Percentiles rank a stretch among this genome's conserved stretches.
Conservation (phyloP, 1,140 invertebrate genomes). For the Brachionus paranguensis region DNA sequence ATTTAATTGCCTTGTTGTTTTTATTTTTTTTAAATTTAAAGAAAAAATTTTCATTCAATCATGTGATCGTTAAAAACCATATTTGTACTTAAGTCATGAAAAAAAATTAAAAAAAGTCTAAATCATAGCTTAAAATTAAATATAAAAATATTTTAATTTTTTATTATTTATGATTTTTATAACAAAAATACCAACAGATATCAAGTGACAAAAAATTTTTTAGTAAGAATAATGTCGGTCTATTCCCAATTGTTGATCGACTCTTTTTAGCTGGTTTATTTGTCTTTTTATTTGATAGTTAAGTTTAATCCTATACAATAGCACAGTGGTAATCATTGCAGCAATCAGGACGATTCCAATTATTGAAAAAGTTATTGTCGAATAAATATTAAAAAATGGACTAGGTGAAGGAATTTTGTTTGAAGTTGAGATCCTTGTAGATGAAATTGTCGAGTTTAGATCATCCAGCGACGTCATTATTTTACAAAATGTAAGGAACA, state of each 20-base stretch:
- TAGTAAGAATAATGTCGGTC: background rate
- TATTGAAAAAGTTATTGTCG: background rate
- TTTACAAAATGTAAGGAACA: background rate
- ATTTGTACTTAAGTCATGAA: too few relatives aligned
- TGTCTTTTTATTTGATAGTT: slow-evolving; percentile 19
- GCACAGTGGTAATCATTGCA: background rate
- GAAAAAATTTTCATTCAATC: too few relatives aligned
- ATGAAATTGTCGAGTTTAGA: background rate
- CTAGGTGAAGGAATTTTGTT: background rate
- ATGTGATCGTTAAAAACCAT: too few relatives aligned
- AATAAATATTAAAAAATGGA: slow-evolving; percentile 12
- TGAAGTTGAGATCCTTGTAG: background rate
- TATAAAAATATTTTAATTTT: too few relatives aligned
- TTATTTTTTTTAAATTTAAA: too few relatives aligned
- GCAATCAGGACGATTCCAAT: background rate
- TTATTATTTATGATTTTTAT: too few relatives aligned
- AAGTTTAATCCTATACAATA: slow-evolving; percentile 4
- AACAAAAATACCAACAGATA: too few relatives aligned
- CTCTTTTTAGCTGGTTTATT: background rate
- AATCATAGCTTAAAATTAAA: too few relatives aligned
- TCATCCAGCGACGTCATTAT: background rate
- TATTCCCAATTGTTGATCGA: background rate
- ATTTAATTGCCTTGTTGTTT: too few relatives aligned
- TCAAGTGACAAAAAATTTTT: background rate
- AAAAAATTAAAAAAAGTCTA: too few relatives aligned